Percentiles rank a stretch among this genome's conserved stretches.
Evolutionary conservation across 2,797 vertebrate genomes (phyloP).

Genomic region (Eulemur albifrons): DNA sequence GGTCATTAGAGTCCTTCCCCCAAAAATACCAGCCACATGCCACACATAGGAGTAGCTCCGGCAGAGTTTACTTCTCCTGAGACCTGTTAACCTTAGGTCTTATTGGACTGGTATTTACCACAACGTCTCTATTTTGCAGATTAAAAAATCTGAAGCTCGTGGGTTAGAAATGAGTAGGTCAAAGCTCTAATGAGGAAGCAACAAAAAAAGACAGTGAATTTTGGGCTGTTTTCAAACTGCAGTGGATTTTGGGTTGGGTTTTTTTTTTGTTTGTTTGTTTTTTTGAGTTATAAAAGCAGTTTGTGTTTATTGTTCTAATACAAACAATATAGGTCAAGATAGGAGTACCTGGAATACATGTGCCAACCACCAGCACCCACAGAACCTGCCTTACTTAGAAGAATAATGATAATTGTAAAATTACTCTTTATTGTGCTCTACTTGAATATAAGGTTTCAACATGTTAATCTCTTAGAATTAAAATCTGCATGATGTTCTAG

Average conservation of each 20-base stretch:
- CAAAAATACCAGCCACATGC: not conserved
- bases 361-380: not conserved
- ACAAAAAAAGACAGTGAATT: slow-evolving; percentile 27
- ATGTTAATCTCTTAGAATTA: not conserved
- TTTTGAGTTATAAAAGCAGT: not conserved
- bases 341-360: not conserved
- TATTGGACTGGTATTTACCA: not conserved
- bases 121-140: not conserved
- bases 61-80: not conserved
- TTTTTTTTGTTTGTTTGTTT: not conserved
- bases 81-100: not conserved
- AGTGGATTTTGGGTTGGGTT: not conserved
- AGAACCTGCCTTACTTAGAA: not conserved
- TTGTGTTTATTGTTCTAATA: slow-evolving; percentile 38
- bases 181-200: slow-evolving; percentile 56
- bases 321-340: not conserved
- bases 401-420: not conserved
- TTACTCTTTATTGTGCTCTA: not conserved
- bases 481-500: not conserved
- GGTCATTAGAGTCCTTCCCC: not conserved
- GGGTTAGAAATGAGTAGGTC: slow-evolving; percentile 19
- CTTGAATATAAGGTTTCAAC: not conserved
- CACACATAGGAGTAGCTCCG: not conserved
- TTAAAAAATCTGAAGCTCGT: not conserved
- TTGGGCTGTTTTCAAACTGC: slow-evolving; percentile 35